Percentiles rank a stretch among this genome's conserved stretches.
phyloP scores from a whole-genome alignment of 2,797 vertebrate species.

The Sebastes nivosus region DNA sequence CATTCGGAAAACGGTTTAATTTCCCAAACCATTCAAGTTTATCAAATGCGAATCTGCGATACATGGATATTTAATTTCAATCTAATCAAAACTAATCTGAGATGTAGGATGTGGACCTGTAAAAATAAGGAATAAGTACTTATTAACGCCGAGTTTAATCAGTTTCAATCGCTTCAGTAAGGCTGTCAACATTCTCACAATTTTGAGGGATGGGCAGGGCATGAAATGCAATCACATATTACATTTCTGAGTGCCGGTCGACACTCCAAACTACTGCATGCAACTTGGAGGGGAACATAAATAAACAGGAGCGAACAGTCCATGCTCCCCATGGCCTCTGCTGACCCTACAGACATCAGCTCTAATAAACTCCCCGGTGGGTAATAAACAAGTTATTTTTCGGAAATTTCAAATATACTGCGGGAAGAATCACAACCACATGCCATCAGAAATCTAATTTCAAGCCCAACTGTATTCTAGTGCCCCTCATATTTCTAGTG shows the following conservation, averaged over 20 bases:
- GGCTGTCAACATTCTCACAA: conserved; percentile 72
- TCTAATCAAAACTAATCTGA: conserved; percentile 83
- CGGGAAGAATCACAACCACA: conserved; percentile 80
- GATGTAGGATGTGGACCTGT: conserved; percentile 77
- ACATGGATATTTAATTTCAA: conserved; percentile 83
- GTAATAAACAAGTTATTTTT: conserved; percentile 84
- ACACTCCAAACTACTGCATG: conserved; percentile 69
- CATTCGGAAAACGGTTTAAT: conserved; percentile 81
- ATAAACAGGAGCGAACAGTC: conserved; percentile 74
- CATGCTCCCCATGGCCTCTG: conserved; percentile 73
- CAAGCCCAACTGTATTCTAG: conserved; percentile 85
- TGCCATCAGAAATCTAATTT: conserved; percentile 87
- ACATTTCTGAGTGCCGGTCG: conserved; percentile 68
- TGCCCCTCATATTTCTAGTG: conserved; percentile 88
- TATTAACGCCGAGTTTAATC: conserved; percentile 79
- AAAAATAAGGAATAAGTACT: conserved; percentile 77
- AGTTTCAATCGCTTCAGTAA: conserved; percentile 78
- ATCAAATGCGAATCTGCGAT: conserved; percentile 81
- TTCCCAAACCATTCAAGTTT: conserved; percentile 83
- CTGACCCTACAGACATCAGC: conserved; percentile 79
- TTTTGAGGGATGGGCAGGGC: conserved; percentile 75
- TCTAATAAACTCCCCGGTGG: conserved; percentile 81
- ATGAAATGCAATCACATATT: conserved; percentile 72
- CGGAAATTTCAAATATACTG: conserved; percentile 83
- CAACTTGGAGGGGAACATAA: conserved; percentile 75